These are phyloP conservation scores for Nomada flava DNA, from an alignment of 2,888 invertebrate species.

Conservation along the genomic window DNA sequence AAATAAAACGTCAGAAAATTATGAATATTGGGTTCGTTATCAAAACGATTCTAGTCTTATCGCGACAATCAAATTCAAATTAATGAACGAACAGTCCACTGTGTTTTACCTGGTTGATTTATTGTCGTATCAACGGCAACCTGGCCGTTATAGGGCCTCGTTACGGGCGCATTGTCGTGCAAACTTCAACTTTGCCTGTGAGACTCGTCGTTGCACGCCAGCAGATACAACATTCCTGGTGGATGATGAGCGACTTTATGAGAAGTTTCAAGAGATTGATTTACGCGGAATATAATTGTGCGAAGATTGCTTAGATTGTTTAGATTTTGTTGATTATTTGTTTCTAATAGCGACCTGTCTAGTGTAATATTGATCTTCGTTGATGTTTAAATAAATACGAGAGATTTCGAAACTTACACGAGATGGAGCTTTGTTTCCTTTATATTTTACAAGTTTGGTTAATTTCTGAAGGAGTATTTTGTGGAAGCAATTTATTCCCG, in stretches of 20 bases:
- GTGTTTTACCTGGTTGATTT: slow-evolving; percentile 52
- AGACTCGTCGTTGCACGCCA: slow-evolving; percentile 19
- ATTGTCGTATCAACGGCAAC: slow-evolving; percentile 26
- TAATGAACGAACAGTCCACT: slow-evolving; percentile 36
- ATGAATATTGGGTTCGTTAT: background rate
- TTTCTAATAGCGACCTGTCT: background rate
- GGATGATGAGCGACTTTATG: slow-evolving; percentile 7
- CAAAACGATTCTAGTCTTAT: slow-evolving; percentile 5
- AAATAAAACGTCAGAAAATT: too few relatives aligned
- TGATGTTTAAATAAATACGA: background rate
- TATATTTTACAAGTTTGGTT: too few relatives aligned
- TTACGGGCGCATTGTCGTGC: slow-evolving; percentile 44
- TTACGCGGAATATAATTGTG: slow-evolving; percentile 10
- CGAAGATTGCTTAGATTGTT: slow-evolving; percentile 4
- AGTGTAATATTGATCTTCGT: background rate
- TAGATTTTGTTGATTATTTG: background rate
- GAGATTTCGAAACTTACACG: background rate
- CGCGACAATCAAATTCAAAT: slow-evolving; percentile 41
- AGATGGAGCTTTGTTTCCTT: too few relatives aligned
- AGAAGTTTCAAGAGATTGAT: slow-evolving; percentile 31
- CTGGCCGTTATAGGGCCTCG: slow-evolving; percentile 8
- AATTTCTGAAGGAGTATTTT: too few relatives aligned
- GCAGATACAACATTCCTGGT: background rate
- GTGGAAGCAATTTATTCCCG: too few relatives aligned
- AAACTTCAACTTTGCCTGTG: slow-evolving; percentile 1